These are phyloP conservation scores for Megalonaias nervosa DNA, from an alignment of 1,140 invertebrate genomes.

Conservation along the genomic window DNA sequence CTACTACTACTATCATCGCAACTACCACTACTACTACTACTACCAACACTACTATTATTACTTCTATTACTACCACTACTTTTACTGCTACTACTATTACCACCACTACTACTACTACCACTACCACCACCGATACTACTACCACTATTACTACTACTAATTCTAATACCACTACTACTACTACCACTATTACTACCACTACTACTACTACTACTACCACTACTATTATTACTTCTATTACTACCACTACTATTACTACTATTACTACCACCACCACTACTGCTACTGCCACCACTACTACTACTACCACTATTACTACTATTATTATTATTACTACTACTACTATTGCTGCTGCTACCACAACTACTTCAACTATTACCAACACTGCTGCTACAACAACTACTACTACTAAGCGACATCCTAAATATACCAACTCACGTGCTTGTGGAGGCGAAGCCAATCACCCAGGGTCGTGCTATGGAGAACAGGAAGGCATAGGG, in stretches of 20 bases:
- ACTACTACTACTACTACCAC: constrained; percentile 14
- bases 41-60: not conserved
- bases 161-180: too few relatives aligned
- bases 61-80: constrained; percentile 6
- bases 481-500: constrained; percentile 88
- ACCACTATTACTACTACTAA: not conserved
- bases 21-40: constrained; percentile 9
- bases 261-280: constrained; percentile 6
- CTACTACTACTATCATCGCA: not conserved
- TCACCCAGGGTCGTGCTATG: constrained; percentile 88
- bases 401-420: constrained; percentile 9
- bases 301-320: constrained; percentile 16
- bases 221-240: constrained; percentile 12
- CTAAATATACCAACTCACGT: not conserved
- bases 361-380: constrained; percentile 2
- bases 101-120: not conserved
- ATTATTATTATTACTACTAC: constrained; percentile 3
- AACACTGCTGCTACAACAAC: constrained; percentile 5
- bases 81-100: not conserved
- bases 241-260: constrained; percentile 15
- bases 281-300: constrained; percentile 12
- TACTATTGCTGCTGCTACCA: constrained; percentile 6
- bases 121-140: constrained; percentile 2
- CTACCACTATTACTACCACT: constrained; percentile 14
- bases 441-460: constrained; percentile 93